phyloP scores from a whole-genome alignment of 1,140 invertebrate species.

The Drosophila pseudoobscura region DNA sequence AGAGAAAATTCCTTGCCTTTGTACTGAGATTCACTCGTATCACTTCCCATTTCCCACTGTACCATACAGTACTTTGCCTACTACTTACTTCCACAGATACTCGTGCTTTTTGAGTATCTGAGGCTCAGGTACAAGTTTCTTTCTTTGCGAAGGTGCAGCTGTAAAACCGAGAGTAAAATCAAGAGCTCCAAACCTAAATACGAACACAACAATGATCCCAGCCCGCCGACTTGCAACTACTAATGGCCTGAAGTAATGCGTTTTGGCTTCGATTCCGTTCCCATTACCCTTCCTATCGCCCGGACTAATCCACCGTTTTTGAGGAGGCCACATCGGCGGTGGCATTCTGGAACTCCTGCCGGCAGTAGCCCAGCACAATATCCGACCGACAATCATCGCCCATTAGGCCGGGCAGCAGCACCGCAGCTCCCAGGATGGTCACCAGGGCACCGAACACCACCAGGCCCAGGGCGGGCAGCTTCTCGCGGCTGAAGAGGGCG shows the following conservation, averaged over 20 bases:
- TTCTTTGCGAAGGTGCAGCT: slow-evolving; percentile 39
- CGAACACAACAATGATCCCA: slow-evolving; percentile 1
- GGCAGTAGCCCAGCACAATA: slow-evolving; percentile 81
- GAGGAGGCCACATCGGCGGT: slow-evolving; percentile 40
- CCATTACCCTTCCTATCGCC: neutral
- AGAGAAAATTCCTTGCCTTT: slow-evolving; percentile 42
- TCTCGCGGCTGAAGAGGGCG: slow-evolving; percentile 87
- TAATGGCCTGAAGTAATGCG: slow-evolving; percentile 34
- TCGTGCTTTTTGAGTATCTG: slow-evolving; percentile 46
- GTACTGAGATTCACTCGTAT: slow-evolving; percentile 75
- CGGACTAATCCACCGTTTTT: slow-evolving; percentile 41
- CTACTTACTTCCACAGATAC: slow-evolving; percentile 44
- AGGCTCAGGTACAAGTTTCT: slow-evolving; percentile 72
- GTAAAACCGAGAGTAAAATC: slow-evolving; percentile 1
- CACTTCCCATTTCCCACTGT: slow-evolving; percentile 32
- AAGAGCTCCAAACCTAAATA: neutral
- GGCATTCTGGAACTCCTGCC: slow-evolving; percentile 66
- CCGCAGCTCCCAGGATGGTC: slow-evolving; percentile 85
- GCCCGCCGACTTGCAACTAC: slow-evolving; percentile 22
- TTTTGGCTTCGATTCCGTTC: slow-evolving; percentile 33
- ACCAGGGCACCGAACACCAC: slow-evolving; percentile 90
- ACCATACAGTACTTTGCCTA: slow-evolving; percentile 4
- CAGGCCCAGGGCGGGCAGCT: slow-evolving; percentile 89
- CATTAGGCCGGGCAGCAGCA: slow-evolving; percentile 73
- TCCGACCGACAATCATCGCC: slow-evolving; percentile 80